A percentile compares a stretch with the other conserved stretches of the same genome.
Conservation (phyloP, 2,888 invertebrate genomes). For the Andrena praecox region DNA sequence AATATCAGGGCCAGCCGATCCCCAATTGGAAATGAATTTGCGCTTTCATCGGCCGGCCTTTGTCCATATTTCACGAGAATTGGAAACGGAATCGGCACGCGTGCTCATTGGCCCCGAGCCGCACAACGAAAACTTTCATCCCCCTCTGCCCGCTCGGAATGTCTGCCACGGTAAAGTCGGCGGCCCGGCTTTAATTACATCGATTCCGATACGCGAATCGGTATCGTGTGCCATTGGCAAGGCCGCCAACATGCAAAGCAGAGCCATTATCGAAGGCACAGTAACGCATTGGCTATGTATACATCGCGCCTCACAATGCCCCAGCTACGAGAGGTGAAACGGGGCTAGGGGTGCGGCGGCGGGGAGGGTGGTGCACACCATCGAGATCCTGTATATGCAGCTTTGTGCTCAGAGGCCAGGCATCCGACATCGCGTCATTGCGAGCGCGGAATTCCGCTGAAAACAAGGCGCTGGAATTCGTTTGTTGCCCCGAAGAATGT, state of each 20-base stretch:
- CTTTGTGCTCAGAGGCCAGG: slow-evolving; percentile 53
- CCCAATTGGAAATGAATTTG: slow-evolving; percentile 35
- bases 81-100: slow-evolving; percentile 26
- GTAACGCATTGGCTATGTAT: slow-evolving; percentile 36
- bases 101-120: background rate
- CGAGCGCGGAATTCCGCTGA: slow-evolving; percentile 43
- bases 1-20: slow-evolving; percentile 6
- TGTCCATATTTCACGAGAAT: slow-evolving; percentile 31
- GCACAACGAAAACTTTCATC: slow-evolving; percentile 9
- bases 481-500: slow-evolving; percentile 56
- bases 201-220: slow-evolving; percentile 62
- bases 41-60: slow-evolving; percentile 40
- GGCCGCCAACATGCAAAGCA: slow-evolving; percentile 57
- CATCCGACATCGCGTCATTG: slow-evolving; percentile 56
- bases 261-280: slow-evolving; percentile 55
- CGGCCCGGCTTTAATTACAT: slow-evolving; percentile 69
- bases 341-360: background rate
- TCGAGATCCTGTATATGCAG: slow-evolving; percentile 12
- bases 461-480: slow-evolving; percentile 59
- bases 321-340: background rate
- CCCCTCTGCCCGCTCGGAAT: background rate
- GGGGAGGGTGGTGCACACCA: background rate
- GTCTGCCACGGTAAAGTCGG: background rate
- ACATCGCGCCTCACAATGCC: slow-evolving; percentile 44
- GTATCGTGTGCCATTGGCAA: slow-evolving; percentile 59